Base-by-base conservation (phyloP, 1,140 invertebrate genomes). In the Semibalanus balanoides region DNA sequence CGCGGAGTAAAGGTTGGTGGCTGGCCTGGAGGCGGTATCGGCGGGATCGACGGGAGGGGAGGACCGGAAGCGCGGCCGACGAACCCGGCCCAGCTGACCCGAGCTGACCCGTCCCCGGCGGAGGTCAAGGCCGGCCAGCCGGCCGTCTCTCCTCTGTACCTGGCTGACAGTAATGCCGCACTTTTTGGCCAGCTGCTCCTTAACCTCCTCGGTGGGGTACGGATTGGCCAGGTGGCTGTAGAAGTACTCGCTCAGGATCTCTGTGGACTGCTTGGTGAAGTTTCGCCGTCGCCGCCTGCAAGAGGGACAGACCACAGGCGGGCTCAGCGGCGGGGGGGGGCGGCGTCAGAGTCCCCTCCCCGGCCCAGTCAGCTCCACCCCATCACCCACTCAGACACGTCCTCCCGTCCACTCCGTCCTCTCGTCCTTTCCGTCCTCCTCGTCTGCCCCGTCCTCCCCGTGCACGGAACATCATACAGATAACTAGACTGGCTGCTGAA, bases 221-320 rank as follows among this genome's bases (percentile, higher is more conserved):
- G 98, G 98, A 88, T 99, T 99, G 84, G 94, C 96, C 79, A 99
- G 88, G 86, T 99, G 97, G 79, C 96, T 98, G 86, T 99, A 99
- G 86, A 99, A 99, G 86, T 99, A 99, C 86, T 99, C 97, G 85
- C 99, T 99, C 80, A 99, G 88, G 81, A 99, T 96, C 88, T 99
- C 98, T 22, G 97, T 99, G 30, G 98, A 97, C 85, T 99, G 96
- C 88, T 99, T 99, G 88, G 95, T 98, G 86, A 99, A 99, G 86
- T 99, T 99, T 81, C 98, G 90, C 81, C 98, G 90, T 85, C 99
- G 99, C 82, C 98, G 90, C 85, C 98, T 95, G 82, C 51, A 64
- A 64, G 51, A 64, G 51, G 51, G 51, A 64, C 51, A 64, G 51
- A 64, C 51, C 51, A 25, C 51, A 19, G 22, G 22, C 51, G 14